phyloP scores from a whole-genome alignment of 2,797 vertebrate genomes.

The Megalops cyprinoides region DNA sequence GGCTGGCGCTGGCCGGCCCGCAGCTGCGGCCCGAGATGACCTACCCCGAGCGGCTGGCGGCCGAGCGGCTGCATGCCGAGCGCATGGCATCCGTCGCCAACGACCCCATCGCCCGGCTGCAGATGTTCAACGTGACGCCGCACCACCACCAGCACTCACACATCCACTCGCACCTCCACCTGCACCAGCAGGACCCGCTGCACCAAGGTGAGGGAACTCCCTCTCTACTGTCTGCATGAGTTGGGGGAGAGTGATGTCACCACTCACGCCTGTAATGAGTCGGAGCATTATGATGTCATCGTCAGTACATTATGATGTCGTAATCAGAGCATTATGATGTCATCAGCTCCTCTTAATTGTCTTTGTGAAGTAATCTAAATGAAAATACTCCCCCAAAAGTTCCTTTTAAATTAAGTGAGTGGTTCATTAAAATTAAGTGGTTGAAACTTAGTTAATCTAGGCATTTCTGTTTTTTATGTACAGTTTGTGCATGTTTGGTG shows the following conservation, averaged over 20 bases:
- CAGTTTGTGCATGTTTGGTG: background rate
- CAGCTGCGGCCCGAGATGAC: slow-evolving; percentile 92
- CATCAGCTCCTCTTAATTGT: too few species aligned
- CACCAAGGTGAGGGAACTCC: slow-evolving; percentile 85
- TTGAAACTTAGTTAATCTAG: too few species aligned
- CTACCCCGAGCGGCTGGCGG: slow-evolving; percentile 93
- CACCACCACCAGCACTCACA: slow-evolving; percentile 99
- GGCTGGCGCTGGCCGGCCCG: slow-evolving; percentile 84
- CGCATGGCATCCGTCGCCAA: slow-evolving; percentile 92
- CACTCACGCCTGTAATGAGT: too few species aligned
- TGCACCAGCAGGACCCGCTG: slow-evolving; percentile 97
- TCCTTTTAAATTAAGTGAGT: too few species aligned
- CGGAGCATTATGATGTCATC: too few species aligned
- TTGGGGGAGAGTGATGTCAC: background rate
- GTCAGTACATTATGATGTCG: too few species aligned
- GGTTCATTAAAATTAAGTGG: too few species aligned
- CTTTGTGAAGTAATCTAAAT: too few species aligned
- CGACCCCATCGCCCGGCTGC: slow-evolving; percentile 89
- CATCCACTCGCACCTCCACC: slow-evolving; percentile 98
- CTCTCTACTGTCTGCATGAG: background rate
- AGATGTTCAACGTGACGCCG: slow-evolving; percentile 98
- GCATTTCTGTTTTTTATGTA: background rate
- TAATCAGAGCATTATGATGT: too few species aligned
- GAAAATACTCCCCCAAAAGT: too few species aligned
- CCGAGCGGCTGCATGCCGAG: slow-evolving; percentile 94